phyloP scores from a whole-genome alignment of 2,113 vertebrate genomes.

The Apteryx mantelli region DNA sequence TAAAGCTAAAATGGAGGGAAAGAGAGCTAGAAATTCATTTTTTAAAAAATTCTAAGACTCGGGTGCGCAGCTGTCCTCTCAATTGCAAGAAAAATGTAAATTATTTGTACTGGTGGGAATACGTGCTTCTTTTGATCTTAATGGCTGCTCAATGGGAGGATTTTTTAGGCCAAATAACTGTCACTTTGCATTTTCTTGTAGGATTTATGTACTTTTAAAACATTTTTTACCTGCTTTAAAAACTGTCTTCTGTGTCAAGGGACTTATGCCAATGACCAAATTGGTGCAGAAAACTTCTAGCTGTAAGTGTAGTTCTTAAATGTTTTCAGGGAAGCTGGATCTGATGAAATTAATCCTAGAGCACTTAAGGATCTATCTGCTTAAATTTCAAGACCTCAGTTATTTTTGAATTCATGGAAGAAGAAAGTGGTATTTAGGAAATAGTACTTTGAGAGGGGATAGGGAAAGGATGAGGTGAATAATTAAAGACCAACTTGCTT shows the following conservation, averaged over 20 bases:
- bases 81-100: conserved; percentile 28
- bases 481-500: conserved; percentile 36
- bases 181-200: conserved; percentile 57
- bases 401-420: no score
- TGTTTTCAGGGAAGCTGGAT: not conserved
- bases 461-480: not conserved
- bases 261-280: not conserved
- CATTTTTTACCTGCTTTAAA: conserved; percentile 42
- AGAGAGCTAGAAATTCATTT: conserved; percentile 16
- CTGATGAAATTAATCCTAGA: not conserved
- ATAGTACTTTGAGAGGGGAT: not conserved
- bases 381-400: not conserved
- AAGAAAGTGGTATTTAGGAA: not conserved
- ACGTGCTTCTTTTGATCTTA: conserved; percentile 12
- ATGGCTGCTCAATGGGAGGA: conserved; percentile 2
- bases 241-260: not conserved
- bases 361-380: not conserved
- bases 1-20: not conserved
- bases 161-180: not conserved
- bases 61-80: not conserved
- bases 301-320: not conserved
- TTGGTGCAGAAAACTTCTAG: not conserved
- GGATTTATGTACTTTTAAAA: conserved; percentile 53
- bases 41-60: conserved; percentile 13
- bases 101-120: conserved; percentile 54